These are phyloP conservation scores for Esox lucius DNA, from an alignment of 2,797 vertebrate species.

Conservation along the genomic window DNA sequence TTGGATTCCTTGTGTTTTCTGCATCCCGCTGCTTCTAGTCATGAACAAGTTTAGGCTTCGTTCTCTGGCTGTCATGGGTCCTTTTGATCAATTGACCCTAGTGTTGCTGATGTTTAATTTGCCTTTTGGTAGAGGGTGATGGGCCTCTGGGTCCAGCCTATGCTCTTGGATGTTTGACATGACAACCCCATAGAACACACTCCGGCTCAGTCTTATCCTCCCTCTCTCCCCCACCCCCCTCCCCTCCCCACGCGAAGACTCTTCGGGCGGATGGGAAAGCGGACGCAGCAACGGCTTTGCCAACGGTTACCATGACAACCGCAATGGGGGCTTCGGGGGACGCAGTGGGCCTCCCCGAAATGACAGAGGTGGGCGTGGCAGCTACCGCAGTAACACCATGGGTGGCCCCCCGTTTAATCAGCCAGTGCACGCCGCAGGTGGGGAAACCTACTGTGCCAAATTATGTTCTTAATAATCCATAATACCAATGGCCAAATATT, in stretches of 20 bases:
- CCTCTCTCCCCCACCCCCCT: conserved; percentile 11
- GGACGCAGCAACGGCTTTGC: conserved; percentile 80
- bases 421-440: conserved; percentile 75
- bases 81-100: not conserved
- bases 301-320: conserved; percentile 83
- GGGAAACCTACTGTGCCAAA: conserved; percentile 47
- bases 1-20: not conserved
- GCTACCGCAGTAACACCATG: conserved; percentile 73
- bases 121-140: not conserved
- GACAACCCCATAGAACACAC: not conserved
- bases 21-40: not conserved
- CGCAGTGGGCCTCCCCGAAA: conserved; percentile 74
- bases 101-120: not conserved
- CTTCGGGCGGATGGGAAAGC: conserved; percentile 75
- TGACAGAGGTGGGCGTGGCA: conserved; percentile 79
- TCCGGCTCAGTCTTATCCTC: not conserved
- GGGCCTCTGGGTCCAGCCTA: not conserved
- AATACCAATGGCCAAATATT: not conserved
- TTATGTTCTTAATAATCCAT: not conserved
- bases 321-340: conserved; percentile 73
- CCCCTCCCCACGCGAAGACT: conserved; percentile 60
- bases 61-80: not conserved
- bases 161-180: not conserved
- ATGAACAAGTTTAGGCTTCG: too few species aligned
- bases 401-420: conserved; percentile 74